Evolutionary conservation across 2,113 vertebrate genomes (phyloP).

Genomic region (Myrmecobius fasciatus): DNA sequence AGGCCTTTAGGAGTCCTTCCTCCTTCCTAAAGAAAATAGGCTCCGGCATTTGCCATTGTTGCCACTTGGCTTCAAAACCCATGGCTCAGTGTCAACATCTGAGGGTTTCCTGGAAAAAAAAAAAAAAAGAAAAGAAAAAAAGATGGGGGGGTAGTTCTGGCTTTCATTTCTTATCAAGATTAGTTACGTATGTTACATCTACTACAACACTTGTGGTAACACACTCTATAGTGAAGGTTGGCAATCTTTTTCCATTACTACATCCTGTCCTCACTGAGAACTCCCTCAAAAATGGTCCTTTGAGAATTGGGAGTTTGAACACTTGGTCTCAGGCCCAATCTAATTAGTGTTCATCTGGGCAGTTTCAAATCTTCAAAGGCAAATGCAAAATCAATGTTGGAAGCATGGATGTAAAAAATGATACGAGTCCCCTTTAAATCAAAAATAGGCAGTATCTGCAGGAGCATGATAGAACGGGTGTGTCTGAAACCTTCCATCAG

Average conservation of each 20-base stretch:
- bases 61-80: constrained; percentile 49
- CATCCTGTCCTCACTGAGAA: constrained; percentile 46
- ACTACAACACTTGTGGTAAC: constrained; percentile 61
- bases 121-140: neutral
- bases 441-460: neutral
- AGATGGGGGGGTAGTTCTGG: neutral
- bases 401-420: neutral
- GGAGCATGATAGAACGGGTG: neutral
- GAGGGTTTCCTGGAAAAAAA: constrained; percentile 40
- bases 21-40: constrained; percentile 63
- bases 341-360: constrained; percentile 14
- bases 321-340: constrained; percentile 31
- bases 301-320: constrained; percentile 33
- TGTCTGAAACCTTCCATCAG: neutral
- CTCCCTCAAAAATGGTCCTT: constrained; percentile 13
- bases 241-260: constrained; percentile 50
- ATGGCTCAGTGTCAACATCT: constrained; percentile 37
- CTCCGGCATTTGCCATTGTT: constrained; percentile 54
- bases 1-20: constrained; percentile 42
- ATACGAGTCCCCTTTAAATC: constrained; percentile 30
- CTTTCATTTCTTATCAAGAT: constrained; percentile 42
- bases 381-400: constrained; percentile 44
- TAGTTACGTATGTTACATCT: constrained; percentile 33
- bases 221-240: constrained; percentile 54
- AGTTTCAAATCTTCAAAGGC: constrained; percentile 39